phyloP scores from a whole-genome alignment of 2,113 vertebrate genomes.

The Misgurnus mizolepis region DNA sequence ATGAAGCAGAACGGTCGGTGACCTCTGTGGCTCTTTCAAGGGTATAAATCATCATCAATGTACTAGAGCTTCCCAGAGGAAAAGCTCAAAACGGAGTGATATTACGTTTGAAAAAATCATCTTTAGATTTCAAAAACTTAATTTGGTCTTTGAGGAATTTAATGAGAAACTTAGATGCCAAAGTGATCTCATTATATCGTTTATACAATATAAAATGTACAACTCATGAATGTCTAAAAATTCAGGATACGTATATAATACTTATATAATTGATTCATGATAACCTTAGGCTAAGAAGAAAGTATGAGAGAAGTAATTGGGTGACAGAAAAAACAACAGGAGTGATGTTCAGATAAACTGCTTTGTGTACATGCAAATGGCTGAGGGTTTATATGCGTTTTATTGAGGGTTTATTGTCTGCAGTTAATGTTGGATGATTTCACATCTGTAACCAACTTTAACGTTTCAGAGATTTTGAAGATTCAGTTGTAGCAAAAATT shows the following conservation, averaged over 20 bases:
- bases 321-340: background rate
- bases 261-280: conserved; percentile 1
- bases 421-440: background rate
- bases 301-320: background rate
- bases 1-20: background rate
- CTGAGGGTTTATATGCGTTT: background rate
- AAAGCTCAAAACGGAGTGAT: no score
- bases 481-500: background rate
- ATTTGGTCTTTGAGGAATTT: no score
- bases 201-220: background rate
- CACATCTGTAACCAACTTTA: background rate
- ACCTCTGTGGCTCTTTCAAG: no score
- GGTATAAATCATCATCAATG: no score
- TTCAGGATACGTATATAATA: background rate
- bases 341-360: conserved; percentile 11
- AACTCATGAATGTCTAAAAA: background rate
- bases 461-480: background rate
- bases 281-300: conserved; percentile 1
- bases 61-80: no score
- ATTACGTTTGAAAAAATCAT: no score
- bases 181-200: no score
- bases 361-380: background rate
- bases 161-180: no score
- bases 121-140: no score
- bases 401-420: conserved; percentile 7